Conservation (phyloP, 35 echinoderm and acorn worm genomes). For the Patiria miniata region DNA sequence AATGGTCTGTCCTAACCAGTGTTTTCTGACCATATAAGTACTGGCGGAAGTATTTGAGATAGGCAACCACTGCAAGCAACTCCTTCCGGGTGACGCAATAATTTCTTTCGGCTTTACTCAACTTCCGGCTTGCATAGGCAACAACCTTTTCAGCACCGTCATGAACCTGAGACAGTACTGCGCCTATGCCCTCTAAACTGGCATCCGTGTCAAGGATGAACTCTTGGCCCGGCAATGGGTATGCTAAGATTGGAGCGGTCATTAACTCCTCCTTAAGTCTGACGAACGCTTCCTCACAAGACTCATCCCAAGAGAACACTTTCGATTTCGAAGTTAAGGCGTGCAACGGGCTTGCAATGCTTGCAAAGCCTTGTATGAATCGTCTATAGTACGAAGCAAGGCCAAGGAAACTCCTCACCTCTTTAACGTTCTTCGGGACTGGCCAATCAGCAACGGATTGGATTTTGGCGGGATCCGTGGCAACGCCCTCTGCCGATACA, state of each 20-base stretch:
- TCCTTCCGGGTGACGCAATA: not conserved
- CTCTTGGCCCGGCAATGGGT: not conserved
- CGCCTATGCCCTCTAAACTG: not conserved
- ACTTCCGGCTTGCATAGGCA: not conserved
- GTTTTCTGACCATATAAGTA: not conserved
- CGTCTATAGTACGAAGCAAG: constrained; percentile 46
- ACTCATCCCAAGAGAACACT: constrained; percentile 28
- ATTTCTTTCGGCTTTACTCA: not conserved
- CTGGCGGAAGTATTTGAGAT: not conserved
- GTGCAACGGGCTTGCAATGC: constrained; percentile 33
- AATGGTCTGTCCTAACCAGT: not conserved
- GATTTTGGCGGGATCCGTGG: constrained; percentile 28
- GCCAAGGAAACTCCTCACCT: constrained; percentile 33
- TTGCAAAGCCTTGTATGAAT: constrained; percentile 57
- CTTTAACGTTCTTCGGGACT: not conserved
- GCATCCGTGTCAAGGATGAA: not conserved
- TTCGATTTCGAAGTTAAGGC: constrained; percentile 27
- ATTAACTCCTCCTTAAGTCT: constrained; percentile 11
- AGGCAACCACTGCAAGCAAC: not conserved
- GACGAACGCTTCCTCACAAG: constrained; percentile 17
- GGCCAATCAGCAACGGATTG: constrained; percentile 35
- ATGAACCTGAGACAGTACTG: not conserved
- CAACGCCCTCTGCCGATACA: not conserved
- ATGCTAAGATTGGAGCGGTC: not conserved
- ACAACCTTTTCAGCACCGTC: too few relatives aligned